phyloP scores from a whole-genome alignment of 2,113 vertebrate species.

The Balaenoptera acutorostrata region DNA sequence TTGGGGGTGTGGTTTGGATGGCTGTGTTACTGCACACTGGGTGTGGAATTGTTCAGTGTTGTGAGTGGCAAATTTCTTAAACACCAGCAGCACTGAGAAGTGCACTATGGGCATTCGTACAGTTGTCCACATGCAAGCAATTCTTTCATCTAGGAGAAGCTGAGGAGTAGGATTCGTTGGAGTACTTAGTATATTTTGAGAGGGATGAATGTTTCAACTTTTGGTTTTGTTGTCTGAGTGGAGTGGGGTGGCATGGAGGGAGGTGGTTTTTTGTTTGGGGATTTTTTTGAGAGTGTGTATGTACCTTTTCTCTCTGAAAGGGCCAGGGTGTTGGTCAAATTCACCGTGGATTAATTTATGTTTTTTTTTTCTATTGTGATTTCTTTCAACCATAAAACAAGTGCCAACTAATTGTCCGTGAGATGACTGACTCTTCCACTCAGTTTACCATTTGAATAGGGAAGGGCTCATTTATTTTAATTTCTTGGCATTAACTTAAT shows the following conservation, averaged over 20 bases:
- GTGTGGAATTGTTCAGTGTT: constrained; percentile 59
- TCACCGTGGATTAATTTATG: constrained; percentile 45
- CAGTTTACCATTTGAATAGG: constrained; percentile 47
- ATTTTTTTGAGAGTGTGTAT: background rate
- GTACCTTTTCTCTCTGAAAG: constrained; percentile 33
- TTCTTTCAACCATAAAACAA: constrained; percentile 49
- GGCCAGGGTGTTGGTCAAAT: constrained; percentile 38
- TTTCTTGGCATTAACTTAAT: constrained; percentile 41
- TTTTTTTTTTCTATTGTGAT: constrained; percentile 11
- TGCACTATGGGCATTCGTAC: constrained; percentile 60
- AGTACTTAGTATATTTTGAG: constrained; percentile 35
- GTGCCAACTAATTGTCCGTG: constrained; percentile 66
- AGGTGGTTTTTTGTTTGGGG: background rate
- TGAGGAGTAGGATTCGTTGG: background rate
- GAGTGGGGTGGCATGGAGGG: background rate
- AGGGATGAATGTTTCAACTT: background rate
- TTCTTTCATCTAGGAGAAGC: constrained; percentile 51
- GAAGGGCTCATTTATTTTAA: constrained; percentile 53
- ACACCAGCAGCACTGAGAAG: constrained; percentile 74
- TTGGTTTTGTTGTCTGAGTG: background rate
- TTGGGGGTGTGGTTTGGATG: constrained; percentile 19
- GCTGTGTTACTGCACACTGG: constrained; percentile 52
- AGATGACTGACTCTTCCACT: constrained; percentile 38
- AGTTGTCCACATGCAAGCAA: constrained; percentile 62
- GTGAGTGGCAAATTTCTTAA: constrained; percentile 64